Evolutionary conservation across 2,797 vertebrate species (phyloP), one percentile per base, ranked within the genome.

Genomic region (Myotis pilosus): DNA sequence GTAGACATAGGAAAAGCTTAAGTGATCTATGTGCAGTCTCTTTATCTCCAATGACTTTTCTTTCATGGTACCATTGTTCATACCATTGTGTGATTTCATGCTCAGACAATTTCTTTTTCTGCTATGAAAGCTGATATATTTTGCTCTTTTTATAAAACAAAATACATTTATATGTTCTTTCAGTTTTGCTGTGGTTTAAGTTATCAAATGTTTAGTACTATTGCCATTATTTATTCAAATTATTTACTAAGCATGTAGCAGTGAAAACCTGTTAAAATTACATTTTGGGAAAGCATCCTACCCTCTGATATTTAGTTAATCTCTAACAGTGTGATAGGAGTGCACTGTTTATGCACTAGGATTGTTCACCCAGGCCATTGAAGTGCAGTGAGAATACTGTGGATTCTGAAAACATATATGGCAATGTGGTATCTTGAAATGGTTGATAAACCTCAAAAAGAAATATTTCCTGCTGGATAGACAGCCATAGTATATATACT

Each of bases 341-440:
- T 89, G 41, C n/a, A 89, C 20, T 96, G 64, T 91, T 94, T 93
- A 94, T 81, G n/a, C 23, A 47, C 76, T 68, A 85, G 55, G 87
- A 93, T 9, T 62, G 55, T 91, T 91, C 28, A 80, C 41, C 86
- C 49, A 85, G 78, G 51, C 36, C 81, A 87, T 87, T 89, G 92
- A 95, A 78, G 25, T 75, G 25, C 33, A 47, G 82, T 72, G 38
- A 96, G 89, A 93, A 95, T 92, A 95, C 53, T 83, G 11, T 44
- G 72, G 92, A 92, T 89, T 96, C 60, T 55, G 81, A 62, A 80
- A 96, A 87, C 89, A 89, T 92, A 87, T 91, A 83, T 89, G 86
- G 72, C 49, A 84, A 62, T 62, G 23, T 60, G 2, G 47, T 92
- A 0, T 87, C 75, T 92, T 92, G 64, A 91, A 91, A 94, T 91